A percentile compares a stretch with the other conserved stretches of the same genome.
phyloP scores from a whole-genome alignment of 2,113 vertebrate species.

The Capra hircus region DNA sequence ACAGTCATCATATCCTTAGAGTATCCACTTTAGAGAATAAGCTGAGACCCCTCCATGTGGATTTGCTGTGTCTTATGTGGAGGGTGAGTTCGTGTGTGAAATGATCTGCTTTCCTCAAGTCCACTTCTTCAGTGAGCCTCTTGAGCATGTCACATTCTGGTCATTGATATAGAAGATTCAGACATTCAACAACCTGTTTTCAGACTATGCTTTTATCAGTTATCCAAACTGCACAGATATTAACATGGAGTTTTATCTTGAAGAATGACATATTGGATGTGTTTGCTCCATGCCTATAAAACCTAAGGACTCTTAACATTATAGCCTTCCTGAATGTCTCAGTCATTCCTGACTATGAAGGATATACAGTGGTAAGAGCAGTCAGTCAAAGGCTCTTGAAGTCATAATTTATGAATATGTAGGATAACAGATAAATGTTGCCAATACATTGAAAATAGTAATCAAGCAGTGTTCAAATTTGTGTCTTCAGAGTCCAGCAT shows the following conservation, averaged over 20 bases:
- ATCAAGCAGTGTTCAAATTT: neutral
- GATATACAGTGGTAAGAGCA: neutral
- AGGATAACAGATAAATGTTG: neutral
- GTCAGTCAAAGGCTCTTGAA: neutral
- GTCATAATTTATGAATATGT: neutral
- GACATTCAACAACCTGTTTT: neutral
- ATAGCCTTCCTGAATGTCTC: neutral
- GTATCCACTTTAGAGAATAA: neutral
- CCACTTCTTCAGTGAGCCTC: neutral
- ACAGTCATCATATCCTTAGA: neutral
- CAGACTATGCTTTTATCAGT: neutral
- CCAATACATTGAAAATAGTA: neutral
- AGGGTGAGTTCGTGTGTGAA: neutral
- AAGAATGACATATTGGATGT: neutral
- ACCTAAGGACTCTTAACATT: neutral
- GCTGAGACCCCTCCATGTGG: neutral
- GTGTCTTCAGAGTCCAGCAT: neutral
- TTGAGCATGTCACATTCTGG: neutral
- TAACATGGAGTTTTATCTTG: neutral
- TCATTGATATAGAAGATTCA: neutral
- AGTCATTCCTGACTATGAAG: neutral
- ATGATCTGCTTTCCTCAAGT: neutral
- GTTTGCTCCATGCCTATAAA: neutral
- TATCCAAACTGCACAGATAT: neutral
- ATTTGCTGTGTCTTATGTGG: neutral